These are phyloP conservation scores for Myrmecobius fasciatus DNA, from an alignment of 2,113 vertebrate species.

Conservation along the genomic window DNA sequence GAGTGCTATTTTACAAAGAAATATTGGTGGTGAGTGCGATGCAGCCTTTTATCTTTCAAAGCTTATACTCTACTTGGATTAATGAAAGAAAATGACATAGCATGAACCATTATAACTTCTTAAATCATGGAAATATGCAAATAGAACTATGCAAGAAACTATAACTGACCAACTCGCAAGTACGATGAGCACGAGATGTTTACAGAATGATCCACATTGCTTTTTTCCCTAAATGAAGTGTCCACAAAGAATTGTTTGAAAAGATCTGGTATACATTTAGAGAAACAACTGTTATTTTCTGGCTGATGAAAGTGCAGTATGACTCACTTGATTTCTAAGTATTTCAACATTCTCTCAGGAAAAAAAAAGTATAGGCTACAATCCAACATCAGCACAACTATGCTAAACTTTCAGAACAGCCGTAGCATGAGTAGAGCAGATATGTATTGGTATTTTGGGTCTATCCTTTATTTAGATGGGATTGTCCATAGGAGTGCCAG, in stretches of 20 bases:
- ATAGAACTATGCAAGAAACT: background rate
- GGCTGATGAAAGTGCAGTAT: constrained; percentile 48
- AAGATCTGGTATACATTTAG: background rate
- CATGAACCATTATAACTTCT: accelerated
- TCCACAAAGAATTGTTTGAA: constrained; percentile 26
- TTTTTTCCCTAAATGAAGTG: background rate
- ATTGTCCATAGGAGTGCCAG: background rate
- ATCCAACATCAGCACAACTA: constrained; percentile 40
- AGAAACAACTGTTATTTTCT: constrained; percentile 50
- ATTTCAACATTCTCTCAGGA: constrained; percentile 59
- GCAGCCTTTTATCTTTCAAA: background rate
- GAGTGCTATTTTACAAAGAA: background rate
- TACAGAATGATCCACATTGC: background rate
- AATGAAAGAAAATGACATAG: background rate
- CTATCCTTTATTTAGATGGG: background rate
- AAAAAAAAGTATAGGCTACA: constrained; percentile 36
- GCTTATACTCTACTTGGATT: accelerated
- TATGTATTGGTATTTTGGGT: background rate
- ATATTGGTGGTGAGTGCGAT: background rate
- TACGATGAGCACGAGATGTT: background rate
- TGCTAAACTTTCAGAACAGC: constrained; percentile 15
- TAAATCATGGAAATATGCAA: constrained; percentile 1
- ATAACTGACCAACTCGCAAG: background rate
- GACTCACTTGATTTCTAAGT: constrained; percentile 66
- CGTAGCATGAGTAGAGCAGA: constrained; percentile 17